Evolutionary conservation across 1,140 invertebrate species (phyloP), one percentile per base, ranked within the genome.

Genomic region (Cheumatopsyche charites): DNA sequence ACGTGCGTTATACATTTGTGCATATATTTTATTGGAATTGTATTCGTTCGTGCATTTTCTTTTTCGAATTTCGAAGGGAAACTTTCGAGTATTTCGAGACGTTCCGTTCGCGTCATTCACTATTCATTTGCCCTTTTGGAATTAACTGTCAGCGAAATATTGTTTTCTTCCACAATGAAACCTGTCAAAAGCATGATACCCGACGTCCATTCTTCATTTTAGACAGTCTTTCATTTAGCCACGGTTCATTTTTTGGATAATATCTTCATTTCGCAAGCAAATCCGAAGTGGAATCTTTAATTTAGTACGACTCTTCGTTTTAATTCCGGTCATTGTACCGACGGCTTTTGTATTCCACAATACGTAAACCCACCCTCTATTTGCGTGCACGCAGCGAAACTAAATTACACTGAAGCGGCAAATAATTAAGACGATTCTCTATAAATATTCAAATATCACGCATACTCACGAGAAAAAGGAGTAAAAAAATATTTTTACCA

Each of bases 121-220:
- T 58, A 58, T 58, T 58, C 55, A 58, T 58, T 58, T 58, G 55
- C 55, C 55, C 55, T 58, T 52, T 58, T 58, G 55, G 55, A 58
- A 58, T 58, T 58, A 58, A 58, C 55, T 58, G 55, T 58, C 55
- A 58, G 55, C 55, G 55, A 58, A 58, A 58, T 58, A 58, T 58
- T 58, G 55, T 58, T 58, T 58, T 58, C 55, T 58, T 58, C 23
- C 55, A 58, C 55, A 58, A 58, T 58, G 55, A 58, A 58, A 58
- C 55, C 55, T 58, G 55, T 58, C 55, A 58, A 58, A 58, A 58
- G 21, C 55, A 58, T 58, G 55, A 58, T 58, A 5, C 55, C 55
- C 55, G 55, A 23, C 55, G 55, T 58, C 55, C 55, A 58, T 58
- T 58, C 55, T 58, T 58, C 55, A 58, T 58, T 58, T 58, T 58